phyloP scores from a whole-genome alignment of 64 coral and sea anemone species.

The Pocillopora verrucosa region DNA sequence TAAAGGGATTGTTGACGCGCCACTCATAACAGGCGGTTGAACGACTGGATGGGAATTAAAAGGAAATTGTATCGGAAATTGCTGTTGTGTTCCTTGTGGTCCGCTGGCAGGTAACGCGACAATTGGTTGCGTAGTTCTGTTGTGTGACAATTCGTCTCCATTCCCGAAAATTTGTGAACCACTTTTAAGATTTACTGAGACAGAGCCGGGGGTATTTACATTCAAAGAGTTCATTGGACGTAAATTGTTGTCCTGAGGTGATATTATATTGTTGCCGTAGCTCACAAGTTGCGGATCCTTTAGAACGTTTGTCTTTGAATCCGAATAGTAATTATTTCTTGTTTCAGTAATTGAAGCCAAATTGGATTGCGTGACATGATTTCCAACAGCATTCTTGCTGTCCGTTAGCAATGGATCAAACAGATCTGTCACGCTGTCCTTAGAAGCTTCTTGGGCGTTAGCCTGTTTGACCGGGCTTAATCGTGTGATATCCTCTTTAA shows the following conservation, averaged over 20 bases:
- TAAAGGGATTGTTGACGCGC: slow-evolving; percentile 2
- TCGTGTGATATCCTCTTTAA: not conserved
- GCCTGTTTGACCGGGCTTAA: not conserved
- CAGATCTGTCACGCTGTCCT: slow-evolving; percentile 9
- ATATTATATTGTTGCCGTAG: not conserved
- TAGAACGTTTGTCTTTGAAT: not conserved
- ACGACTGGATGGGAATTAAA: not conserved
- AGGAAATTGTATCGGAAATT: not conserved
- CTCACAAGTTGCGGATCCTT: not conserved
- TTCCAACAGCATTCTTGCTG: not conserved
- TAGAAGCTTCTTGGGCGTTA: not conserved
- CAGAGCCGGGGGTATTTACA: not conserved
- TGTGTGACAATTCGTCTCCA: not conserved
- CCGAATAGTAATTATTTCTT: not conserved
- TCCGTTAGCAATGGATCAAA: slow-evolving; percentile 14
- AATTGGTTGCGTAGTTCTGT: not conserved
- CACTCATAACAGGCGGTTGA: not conserved
- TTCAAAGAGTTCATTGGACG: not conserved
- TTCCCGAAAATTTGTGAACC: not conserved
- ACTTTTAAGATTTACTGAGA: not conserved
- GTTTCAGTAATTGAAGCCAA: not conserved
- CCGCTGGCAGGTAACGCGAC: not conserved
- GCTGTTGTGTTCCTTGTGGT: not conserved
- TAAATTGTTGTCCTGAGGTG: not conserved
- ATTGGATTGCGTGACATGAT: not conserved